A percentile compares a stretch with the other conserved stretches of the same genome.
Evolutionary conservation across 2,797 vertebrate species (phyloP).

Genomic region (Emys orbicularis): DNA sequence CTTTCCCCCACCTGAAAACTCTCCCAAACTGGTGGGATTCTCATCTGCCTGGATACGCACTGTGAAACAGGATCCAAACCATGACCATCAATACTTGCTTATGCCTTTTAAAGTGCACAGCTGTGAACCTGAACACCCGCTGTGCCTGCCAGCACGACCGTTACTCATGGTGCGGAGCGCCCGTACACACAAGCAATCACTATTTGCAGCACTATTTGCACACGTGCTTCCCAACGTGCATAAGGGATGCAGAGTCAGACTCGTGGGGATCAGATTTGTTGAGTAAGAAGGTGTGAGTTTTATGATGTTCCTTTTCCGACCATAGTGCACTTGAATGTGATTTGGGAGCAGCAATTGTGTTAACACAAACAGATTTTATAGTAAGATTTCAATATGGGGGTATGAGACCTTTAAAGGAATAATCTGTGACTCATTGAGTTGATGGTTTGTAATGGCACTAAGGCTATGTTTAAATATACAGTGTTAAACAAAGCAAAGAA

Average conservation of each 20-base stretch:
- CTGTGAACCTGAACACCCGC: accelerated
- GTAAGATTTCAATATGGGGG: neutral
- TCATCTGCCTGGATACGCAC: neutral
- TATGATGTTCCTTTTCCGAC: accelerated
- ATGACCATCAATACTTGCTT: neutral
- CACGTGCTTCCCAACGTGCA: neutral
- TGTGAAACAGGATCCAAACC: accelerated
- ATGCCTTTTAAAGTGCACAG: neutral
- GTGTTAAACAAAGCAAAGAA: neutral
- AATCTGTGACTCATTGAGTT: neutral
- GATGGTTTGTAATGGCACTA: neutral
- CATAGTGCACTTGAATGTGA: accelerated
- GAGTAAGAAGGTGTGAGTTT: neutral
- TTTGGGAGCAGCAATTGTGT: neutral
- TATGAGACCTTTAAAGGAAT: neutral
- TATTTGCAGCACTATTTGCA: neutral
- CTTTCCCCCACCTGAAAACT: neutral
- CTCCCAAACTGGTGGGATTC: neutral
- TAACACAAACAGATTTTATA: accelerated
- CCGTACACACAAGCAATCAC: neutral
- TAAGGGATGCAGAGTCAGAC: neutral
- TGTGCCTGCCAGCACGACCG: neutral
- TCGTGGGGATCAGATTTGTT: accelerated
- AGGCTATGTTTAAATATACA: neutral
- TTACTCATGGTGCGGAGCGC: neutral